Evolutionary conservation across 1,140 invertebrate genomes (phyloP).

Genomic region (Hestina assimilis): DNA sequence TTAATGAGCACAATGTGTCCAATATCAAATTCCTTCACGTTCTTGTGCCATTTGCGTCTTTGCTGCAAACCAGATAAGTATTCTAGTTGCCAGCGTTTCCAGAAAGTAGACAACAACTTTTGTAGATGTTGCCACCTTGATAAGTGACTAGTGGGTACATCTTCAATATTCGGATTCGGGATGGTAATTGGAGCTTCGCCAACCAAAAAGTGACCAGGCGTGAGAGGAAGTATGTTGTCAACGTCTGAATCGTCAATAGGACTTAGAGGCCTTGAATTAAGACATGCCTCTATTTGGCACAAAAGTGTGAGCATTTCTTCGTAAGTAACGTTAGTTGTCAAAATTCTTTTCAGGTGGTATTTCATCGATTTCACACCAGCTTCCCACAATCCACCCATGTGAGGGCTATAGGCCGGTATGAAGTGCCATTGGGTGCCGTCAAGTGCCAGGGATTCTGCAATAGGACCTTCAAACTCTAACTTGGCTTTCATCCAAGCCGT

Average conservation of each 20-base stretch:
- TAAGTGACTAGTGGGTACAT: neutral
- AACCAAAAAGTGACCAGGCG: conserved; percentile 6
- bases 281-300: conserved; percentile 8
- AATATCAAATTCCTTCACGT: conserved; percentile 19
- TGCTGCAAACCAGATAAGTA: conserved; percentile 43
- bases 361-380: too few relatives aligned
- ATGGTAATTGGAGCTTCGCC: conserved; percentile 12
- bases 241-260: neutral
- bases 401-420: neutral
- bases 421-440: conserved; percentile 8
- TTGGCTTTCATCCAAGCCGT: neutral
- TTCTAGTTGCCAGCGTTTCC: conserved; percentile 43
- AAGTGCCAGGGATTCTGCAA: neutral
- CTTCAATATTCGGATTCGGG: neutral
- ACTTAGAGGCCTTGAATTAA: conserved; percentile 8
- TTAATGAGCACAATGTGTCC: conserved; percentile 50
- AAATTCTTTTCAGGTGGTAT: conserved; percentile 8
- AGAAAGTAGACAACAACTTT: conserved; percentile 38
- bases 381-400: conserved; percentile 3
- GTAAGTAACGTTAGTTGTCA: neutral
- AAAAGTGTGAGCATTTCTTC: conserved; percentile 3
- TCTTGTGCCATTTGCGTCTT: conserved; percentile 38
- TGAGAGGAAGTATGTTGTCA: neutral
- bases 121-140: conserved; percentile 29
- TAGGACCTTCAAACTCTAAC: neutral